Evolutionary conservation across 2,797 vertebrate species (phyloP).

Genomic region (Hippocampus kuda): DNA sequence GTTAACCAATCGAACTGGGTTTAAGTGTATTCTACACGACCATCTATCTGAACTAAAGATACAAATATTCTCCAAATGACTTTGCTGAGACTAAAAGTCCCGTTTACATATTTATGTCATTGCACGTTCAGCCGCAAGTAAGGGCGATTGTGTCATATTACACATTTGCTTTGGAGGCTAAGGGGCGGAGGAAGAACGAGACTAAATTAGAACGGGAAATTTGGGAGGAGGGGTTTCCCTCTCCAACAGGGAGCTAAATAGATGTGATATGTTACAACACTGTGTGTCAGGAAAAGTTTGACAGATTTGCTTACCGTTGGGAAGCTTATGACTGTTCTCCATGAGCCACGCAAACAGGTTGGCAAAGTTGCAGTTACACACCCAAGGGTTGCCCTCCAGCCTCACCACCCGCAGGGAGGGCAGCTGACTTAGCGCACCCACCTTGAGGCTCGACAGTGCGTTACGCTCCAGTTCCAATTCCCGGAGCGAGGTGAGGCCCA

Average conservation of each 20-base stretch:
- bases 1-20: background rate
- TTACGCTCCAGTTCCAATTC: slow-evolving; percentile 92
- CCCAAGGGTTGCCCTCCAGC: slow-evolving; percentile 94
- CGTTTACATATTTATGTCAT: background rate
- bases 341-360: slow-evolving; percentile 87
- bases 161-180: slow-evolving; percentile 38
- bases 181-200: slow-evolving; percentile 47
- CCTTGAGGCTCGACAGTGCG: slow-evolving; percentile 79
- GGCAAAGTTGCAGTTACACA: slow-evolving; percentile 94
- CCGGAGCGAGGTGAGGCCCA: slow-evolving; percentile 83
- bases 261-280: slow-evolving; percentile 23
- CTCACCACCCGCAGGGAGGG: slow-evolving; percentile 83
- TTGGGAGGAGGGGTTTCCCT: slow-evolving; percentile 54
- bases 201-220: slow-evolving; percentile 55
- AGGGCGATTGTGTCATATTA: slow-evolving; percentile 43
- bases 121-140: background rate
- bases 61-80: background rate
- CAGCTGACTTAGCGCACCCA: slow-evolving; percentile 79
- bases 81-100: background rate
- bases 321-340: slow-evolving; percentile 87
- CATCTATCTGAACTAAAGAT: background rate
- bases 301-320: slow-evolving; percentile 75
- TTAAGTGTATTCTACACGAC: background rate
- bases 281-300: slow-evolving; percentile 22
- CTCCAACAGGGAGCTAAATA: slow-evolving; percentile 55